Base-by-base conservation (phyloP, 2,113 vertebrate species). In the Sander lucioperca region DNA sequence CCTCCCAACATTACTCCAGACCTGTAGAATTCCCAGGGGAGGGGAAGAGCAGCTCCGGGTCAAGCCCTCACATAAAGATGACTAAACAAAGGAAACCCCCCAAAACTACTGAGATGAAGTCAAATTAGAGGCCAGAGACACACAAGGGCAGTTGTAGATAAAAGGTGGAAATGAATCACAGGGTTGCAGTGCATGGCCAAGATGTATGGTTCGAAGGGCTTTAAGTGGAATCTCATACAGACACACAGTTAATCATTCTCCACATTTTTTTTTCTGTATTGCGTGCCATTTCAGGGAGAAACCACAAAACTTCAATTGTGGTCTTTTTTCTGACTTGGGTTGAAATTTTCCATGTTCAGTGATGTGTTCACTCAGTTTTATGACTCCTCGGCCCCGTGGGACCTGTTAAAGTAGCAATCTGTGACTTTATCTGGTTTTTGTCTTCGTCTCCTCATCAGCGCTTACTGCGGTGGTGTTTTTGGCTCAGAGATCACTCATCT, bases 1-100 rank as follows among this genome's bases (percentile, higher is more conserved):
- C 66, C 93, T 93, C 93, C 92, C 89, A 85, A 78, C 89, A 92
- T 95, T 94, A 95, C 94, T 91, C 79, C 88, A 93, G 92, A 90
- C 86, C 86, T 91, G 91, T 91, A 93, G 95, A 95, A 95, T 96
- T 95, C 93, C 91, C 88, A 87, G 83, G 70, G 77, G 39, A 43
- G 91, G 81, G 78, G 58, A 51, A 79, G 77, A 79, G 64, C 84
- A 86, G 88, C 83, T 91, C 79, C 82, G 65, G 93, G 92, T 92
- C 87, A 86, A 63, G 82, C 51, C 88, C 90, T 87, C 78, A 63
- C 85, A 87, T 82, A 73, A 88, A 86, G 87, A 91, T 53, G 23
- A 83, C 77, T 77, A 88, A 89, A 88, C 77, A 88, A 80, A 80
- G 68, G 72, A 15, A 54, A 2, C 6, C 66, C 74, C 66, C 68